Evolutionary conservation across 2,113 vertebrate genomes (phyloP).

Genomic region (Amphilophus citrinellus): DNA sequence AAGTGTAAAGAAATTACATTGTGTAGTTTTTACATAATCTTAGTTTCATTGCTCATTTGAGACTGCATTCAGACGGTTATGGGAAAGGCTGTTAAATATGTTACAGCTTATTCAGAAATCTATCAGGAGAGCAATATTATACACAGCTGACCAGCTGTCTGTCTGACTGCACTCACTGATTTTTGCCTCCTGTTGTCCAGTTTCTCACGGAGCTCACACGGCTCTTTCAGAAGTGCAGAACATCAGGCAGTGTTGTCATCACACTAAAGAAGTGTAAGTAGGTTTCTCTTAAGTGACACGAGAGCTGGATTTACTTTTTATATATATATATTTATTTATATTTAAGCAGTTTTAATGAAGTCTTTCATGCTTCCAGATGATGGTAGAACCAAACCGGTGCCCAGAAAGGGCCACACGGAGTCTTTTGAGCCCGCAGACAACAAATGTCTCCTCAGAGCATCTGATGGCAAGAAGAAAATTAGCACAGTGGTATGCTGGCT

Average conservation of each 20-base stretch:
- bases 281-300: background rate
- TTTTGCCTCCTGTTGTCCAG: conserved; percentile 74
- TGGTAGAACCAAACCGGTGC: conserved; percentile 93
- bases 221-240: conserved; percentile 96
- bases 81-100: too few relatives aligned
- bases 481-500: conserved; percentile 92
- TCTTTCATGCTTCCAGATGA: conserved; percentile 83
- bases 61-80: too few relatives aligned
- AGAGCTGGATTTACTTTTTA: background rate
- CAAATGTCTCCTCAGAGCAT: conserved; percentile 96
- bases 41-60: too few relatives aligned
- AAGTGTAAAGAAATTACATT: background rate
- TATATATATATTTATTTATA: too few relatives aligned
- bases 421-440: conserved; percentile 93
- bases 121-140: too few relatives aligned
- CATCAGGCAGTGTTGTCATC: conserved; percentile 93
- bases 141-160: too few relatives aligned
- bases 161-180: too few relatives aligned
- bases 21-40: background rate
- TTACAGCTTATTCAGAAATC: too few relatives aligned
- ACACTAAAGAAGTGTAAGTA: conserved; percentile 97
- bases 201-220: conserved; percentile 97
- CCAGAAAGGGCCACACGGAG: conserved; percentile 90
- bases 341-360: background rate
- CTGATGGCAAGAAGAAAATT: conserved; percentile 97